Evolutionary conservation across 2,113 vertebrate genomes (phyloP), one percentile per base, ranked within the genome.

Genomic region (Pituophis catenifer): DNA sequence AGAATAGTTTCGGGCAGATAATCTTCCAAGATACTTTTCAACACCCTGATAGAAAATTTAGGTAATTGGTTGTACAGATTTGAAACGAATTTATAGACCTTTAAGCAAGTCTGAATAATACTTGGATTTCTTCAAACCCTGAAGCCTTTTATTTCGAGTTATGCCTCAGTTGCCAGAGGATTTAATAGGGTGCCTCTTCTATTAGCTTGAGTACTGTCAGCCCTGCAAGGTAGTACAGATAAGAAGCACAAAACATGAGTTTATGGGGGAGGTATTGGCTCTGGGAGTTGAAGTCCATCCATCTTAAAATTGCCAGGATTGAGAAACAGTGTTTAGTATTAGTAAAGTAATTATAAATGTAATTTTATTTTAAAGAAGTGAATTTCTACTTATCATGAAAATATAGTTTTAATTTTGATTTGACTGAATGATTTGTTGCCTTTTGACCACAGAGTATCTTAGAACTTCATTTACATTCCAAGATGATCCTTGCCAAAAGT

Each of bases 401-500:
- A 86, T 88, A 70, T 8, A 2, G 4, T 0, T 1, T 1, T 9
- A 29, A 19, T 21, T 55, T 81, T 70, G 38, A 12, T 75, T 17
- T 92, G 81, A 33, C 19, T 95, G 62, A 95, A 89, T 91, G 90
- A 33, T 93, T 94, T 95, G 55, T 94, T 65, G 94, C 52, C 96
- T 81, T 95, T 86, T 96, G 59, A 91, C 44, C 92, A 2, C 93
- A 99, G 99, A 99, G 94, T 98, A 98, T 98, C 93, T 97, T 91
- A 98, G 98, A 97, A 98, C 96, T 90, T 98, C 98, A 0, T 98
- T 95, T 98, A 99, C 98, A 0, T 96, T 98, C 90, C 98, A 98
- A 95, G 99, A 99, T 1, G 99, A 99, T 95, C 98, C 98, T 3
- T 99, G 99, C 96, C 98, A 98, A 96, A 98, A 96, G 91, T 99